Evolutionary conservation across 2,113 vertebrate genomes (phyloP), one percentile per base, ranked within the genome.

Genomic region (Spilogale gracilis): DNA sequence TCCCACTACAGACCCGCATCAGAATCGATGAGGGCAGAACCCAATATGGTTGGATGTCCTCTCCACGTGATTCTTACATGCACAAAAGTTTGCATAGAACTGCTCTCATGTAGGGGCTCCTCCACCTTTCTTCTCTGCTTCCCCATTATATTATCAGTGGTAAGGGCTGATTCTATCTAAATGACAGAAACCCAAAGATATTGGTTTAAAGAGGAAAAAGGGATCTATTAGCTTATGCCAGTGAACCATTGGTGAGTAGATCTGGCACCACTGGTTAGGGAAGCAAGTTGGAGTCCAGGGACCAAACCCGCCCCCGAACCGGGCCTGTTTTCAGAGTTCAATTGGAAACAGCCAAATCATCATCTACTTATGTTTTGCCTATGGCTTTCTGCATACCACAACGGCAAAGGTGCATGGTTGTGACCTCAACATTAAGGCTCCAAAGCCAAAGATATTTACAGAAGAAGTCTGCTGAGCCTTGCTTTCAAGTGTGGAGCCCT

Each of bases 11-110:
- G 74, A 74, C 43, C 50, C 0, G 9, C 81, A 45, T 52, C 14
- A 10, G 76, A 67, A 54, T 0, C 0, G 18, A 60, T 14, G 21
- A 12, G 6, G 43, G 6, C n/a, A 5, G 3, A 32, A 20, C 7
- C 45, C 32, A 79, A 9, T 21, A 0, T 32, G 6, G 10, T 38
- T 11, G 17, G 13, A 38, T 10, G 16, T 27, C 16, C 32, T 69
- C 43, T 87, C 48, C 38, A 30, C 0, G 11, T 52, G 60, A 50
- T 50, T 90, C 89, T 32, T 13, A 0, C 0, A 14, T 32, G 14
- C 67, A 27, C 0, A 0, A 16, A n/a, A 50, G 45, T 27, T 21
- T 43, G 23, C 71, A 12, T 60, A 94, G 38, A 50, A 27, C 50
- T n/a, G 48, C 52, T 74, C 7, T 11, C 30, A 71, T 12, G 12